phyloP scores from a whole-genome alignment of 2,888 invertebrate genomes.

The Agrochola circellaris region DNA sequence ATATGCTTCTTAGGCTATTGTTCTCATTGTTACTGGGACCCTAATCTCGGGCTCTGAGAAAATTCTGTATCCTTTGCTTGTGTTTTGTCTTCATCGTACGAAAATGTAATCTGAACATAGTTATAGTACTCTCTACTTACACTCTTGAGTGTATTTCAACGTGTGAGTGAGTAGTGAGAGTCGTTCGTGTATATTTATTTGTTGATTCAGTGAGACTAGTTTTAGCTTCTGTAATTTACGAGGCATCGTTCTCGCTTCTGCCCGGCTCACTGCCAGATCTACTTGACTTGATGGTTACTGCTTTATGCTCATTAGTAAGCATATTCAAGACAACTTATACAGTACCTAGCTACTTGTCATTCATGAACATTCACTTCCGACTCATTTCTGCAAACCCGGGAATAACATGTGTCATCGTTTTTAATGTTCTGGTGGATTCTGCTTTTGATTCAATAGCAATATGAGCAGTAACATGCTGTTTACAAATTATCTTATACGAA shows the following conservation, averaged over 20 bases:
- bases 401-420: conserved; percentile 13
- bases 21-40: conserved; percentile 63
- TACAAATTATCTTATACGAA: background rate
- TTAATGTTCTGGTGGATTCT: conserved; percentile 5
- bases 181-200: conserved; percentile 40
- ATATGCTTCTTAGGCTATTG: conserved; percentile 64
- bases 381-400: conserved; percentile 8
- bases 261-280: conserved; percentile 36
- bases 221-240: conserved; percentile 52
- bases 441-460: background rate
- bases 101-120: conserved; percentile 26
- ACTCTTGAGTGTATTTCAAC: conserved; percentile 24
- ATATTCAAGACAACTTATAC: conserved; percentile 15
- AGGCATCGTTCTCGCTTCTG: conserved; percentile 10
- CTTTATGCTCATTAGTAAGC: conserved; percentile 21
- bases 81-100: conserved; percentile 46
- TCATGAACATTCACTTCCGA: conserved; percentile 18
- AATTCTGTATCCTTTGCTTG: conserved; percentile 53
- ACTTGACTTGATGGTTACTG: conserved; percentile 12
- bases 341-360: conserved; percentile 7
- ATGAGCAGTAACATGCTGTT: background rate
- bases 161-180: conserved; percentile 20
- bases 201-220: conserved; percentile 51
- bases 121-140: conserved; percentile 12
- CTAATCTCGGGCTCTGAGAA: conserved; percentile 59